These are phyloP conservation scores for Oryzias javanicus DNA, from an alignment of 2,113 vertebrate genomes.

Conservation along the genomic window DNA sequence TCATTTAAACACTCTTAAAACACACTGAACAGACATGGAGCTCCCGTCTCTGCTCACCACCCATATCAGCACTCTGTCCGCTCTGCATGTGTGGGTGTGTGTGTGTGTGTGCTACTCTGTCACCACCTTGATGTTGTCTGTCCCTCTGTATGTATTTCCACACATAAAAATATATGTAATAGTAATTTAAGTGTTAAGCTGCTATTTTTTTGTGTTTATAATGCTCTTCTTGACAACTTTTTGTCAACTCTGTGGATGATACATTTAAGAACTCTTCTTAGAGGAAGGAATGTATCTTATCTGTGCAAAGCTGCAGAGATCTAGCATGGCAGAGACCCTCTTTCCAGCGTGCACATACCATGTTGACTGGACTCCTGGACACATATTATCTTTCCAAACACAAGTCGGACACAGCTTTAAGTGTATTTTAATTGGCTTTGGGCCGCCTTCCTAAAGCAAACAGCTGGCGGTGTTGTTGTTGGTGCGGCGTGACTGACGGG, in stretches of 20 bases:
- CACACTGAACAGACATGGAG: slow-evolving; percentile 71
- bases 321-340: slow-evolving; percentile 51
- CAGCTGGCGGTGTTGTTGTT: slow-evolving; percentile 83
- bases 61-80: slow-evolving; percentile 60
- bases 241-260: slow-evolving; percentile 9
- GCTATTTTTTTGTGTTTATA: slow-evolving; percentile 26
- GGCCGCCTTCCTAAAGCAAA: slow-evolving; percentile 87
- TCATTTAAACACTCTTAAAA: slow-evolving; percentile 78
- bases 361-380: slow-evolving; percentile 63
- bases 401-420: slow-evolving; percentile 76
- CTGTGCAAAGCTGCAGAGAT: slow-evolving; percentile 25
- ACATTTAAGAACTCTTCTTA: slow-evolving; percentile 13
- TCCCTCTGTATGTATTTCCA: slow-evolving; percentile 32
- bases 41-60: slow-evolving; percentile 67
- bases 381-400: slow-evolving; percentile 84
- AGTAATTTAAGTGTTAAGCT: slow-evolving; percentile 38
- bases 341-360: slow-evolving; percentile 16
- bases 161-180: slow-evolving; percentile 31
- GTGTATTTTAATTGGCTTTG: slow-evolving; percentile 92
- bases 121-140: slow-evolving; percentile 28
- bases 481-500: slow-evolving; percentile 82
- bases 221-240: slow-evolving; percentile 17
- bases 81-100: slow-evolving; percentile 18
- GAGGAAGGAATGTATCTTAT: slow-evolving; percentile 44
- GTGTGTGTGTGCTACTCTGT: slow-evolving; percentile 26